Evolutionary conservation across 2,797 vertebrate genomes (phyloP), one percentile per base, ranked within the genome.

Genomic region (Notoglanidium macrostoma): DNA sequence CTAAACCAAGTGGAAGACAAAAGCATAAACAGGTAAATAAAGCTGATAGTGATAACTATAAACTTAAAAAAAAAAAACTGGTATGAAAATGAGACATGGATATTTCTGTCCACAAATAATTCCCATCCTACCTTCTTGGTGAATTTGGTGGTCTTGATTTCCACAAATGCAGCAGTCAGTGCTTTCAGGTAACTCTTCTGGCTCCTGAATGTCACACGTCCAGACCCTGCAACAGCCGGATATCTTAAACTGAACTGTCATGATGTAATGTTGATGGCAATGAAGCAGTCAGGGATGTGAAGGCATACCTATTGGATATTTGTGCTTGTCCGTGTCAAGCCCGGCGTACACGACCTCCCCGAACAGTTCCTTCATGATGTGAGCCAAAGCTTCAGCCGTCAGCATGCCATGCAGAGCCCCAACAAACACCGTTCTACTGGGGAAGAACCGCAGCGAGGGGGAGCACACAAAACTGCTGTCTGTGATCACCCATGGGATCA

Each of bases 281-380:
- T 68, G 19, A 35, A 35, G n/a, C 70, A 51, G 57, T 29, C 35
- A 59, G n/a, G 46, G 6, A n/a, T 15, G 14, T 17, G 15, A 21
- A 29, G 32, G 1, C 86, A 76, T 8, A 99, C 98, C 98, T 12
- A 99, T 99, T 63, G 98, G 98, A 89, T 99, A 99, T 94, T 98
- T 99, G 97, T 99, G 97, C 96, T 99, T 99, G 96, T 99, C 98
- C 0, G 98, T 99, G 95, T 99, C 98, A 0, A 99, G 99, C 90
- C 98, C 98, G n/a, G 98, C 98, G 0, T 99, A 99, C 93, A 98
- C 96, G 92, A 99, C 98, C 0, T 97, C 98, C 85, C 97, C 98
- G 0, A 99, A 99, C 8, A 99, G 96, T 94, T 99, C 98, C 0
- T 96, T 97, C 96, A 99, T 98, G 95, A 99, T 97, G 1, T 97